Evolutionary conservation across 2,888 invertebrate genomes (phyloP).

Genomic region (Cantharis lateralis): DNA sequence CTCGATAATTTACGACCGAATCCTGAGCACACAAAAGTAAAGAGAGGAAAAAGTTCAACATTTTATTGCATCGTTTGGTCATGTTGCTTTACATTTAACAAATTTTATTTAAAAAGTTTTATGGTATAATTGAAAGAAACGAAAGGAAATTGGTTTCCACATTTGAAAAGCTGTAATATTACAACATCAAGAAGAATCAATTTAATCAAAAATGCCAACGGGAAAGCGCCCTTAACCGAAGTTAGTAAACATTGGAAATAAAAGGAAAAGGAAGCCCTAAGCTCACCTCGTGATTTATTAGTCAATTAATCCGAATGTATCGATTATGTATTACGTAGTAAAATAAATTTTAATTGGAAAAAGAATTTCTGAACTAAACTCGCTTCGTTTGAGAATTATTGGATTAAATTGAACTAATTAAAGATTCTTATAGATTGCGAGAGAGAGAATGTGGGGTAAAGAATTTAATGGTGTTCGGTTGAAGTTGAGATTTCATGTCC

Average conservation of each 20-base stretch:
- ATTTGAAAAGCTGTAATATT: background rate
- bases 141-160: background rate
- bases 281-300: background rate
- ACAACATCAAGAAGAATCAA: background rate
- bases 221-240: background rate
- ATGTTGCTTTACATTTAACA: background rate
- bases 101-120: background rate
- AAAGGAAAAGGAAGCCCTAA: background rate
- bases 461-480: conserved; percentile 16
- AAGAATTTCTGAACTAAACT: background rate
- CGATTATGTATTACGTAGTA: background rate
- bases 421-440: background rate
- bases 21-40: background rate
- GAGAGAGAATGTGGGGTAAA: conserved; percentile 11
- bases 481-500: conserved; percentile 17
- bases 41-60: background rate
- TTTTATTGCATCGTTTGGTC: background rate
- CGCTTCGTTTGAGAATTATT: background rate
- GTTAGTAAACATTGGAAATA: background rate
- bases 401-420: background rate
- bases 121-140: background rate
- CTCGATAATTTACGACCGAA: background rate
- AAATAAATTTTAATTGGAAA: background rate
- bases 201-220: background rate
- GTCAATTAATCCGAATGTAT: background rate